Conservation (phyloP, 1,140 invertebrate genomes). For the Drosophila grimshawi region DNA sequence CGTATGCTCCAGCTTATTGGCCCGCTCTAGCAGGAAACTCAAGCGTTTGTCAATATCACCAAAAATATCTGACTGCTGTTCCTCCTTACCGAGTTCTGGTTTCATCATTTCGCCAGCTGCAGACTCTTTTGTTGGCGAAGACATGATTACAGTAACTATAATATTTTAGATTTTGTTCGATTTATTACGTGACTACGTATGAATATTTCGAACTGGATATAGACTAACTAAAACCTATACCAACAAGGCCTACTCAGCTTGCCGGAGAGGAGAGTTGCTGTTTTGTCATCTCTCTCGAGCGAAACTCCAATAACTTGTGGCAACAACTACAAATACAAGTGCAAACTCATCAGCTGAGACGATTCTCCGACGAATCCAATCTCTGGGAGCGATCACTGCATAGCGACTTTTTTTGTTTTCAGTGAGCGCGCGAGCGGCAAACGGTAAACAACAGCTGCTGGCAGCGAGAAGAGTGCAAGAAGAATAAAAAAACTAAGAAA, state of each 20-base stretch:
- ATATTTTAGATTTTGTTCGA: conserved; percentile 1
- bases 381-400: conserved; percentile 55
- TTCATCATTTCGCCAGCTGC: not conserved
- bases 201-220: not conserved
- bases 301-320: not conserved
- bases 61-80: not conserved
- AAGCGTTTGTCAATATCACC: conserved; percentile 34
- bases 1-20: conserved; percentile 25
- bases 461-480: conserved; percentile 19
- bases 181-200: not conserved
- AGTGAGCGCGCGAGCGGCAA: conserved; percentile 76
- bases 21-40: conserved; percentile 17
- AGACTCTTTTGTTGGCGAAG: not conserved
- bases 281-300: no score
- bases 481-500: conserved; percentile 15
- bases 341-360: conserved; percentile 37
- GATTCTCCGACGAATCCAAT: conserved; percentile 45
- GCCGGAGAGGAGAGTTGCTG: not conserved
- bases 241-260: conserved; percentile 14
- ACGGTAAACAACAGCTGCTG: conserved; percentile 74
- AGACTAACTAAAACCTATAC: not conserved
- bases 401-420: conserved; percentile 50
- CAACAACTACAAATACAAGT: conserved; percentile 14
- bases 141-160: conserved; percentile 5
- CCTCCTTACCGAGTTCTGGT: not conserved